Evolutionary conservation across 2,888 invertebrate genomes (phyloP).

Genomic region (Octodonta nipae): DNA sequence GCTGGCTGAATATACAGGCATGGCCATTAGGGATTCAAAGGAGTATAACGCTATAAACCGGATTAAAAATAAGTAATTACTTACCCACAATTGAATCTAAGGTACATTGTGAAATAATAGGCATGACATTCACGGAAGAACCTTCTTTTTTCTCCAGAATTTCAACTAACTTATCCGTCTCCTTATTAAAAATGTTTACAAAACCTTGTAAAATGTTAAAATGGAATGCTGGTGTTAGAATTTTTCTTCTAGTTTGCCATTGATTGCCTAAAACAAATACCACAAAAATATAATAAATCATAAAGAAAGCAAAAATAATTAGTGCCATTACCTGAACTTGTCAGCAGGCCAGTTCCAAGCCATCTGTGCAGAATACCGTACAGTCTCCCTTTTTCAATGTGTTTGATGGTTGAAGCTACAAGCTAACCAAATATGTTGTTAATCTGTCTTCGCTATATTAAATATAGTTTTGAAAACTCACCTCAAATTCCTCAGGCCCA

Average conservation of each 20-base stretch:
- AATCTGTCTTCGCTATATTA: not conserved
- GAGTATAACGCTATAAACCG: too few relatives aligned
- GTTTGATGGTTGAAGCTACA: constrained; percentile 10
- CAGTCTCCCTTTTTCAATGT: constrained; percentile 9
- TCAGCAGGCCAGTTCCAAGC: constrained; percentile 13
- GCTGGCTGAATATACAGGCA: too few relatives aligned
- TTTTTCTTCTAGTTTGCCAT: constrained; percentile 20
- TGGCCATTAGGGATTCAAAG: too few relatives aligned
- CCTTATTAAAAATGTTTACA: constrained; percentile 17
- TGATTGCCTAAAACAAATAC: constrained; percentile 14
- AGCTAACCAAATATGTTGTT: constrained; percentile 4
- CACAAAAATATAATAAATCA: too few relatives aligned
- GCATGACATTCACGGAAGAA: constrained; percentile 31
- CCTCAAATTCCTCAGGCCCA: constrained; percentile 12
- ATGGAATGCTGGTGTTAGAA: constrained; percentile 23
- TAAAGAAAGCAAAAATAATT: too few relatives aligned
- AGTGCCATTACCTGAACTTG: constrained; percentile 13
- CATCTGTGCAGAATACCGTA: constrained; percentile 9
- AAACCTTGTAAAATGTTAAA: constrained; percentile 21
- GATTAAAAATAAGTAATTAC: too few relatives aligned
- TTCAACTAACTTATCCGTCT: constrained; percentile 16
- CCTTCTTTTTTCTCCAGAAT: constrained; percentile 15
- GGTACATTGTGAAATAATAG: constrained; percentile 38
- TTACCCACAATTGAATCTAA: constrained; percentile 44
- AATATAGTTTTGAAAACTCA: constrained; percentile 5